Evolutionary conservation across 2,113 vertebrate genomes (phyloP).

Genomic region (Apteryx owenii): DNA sequence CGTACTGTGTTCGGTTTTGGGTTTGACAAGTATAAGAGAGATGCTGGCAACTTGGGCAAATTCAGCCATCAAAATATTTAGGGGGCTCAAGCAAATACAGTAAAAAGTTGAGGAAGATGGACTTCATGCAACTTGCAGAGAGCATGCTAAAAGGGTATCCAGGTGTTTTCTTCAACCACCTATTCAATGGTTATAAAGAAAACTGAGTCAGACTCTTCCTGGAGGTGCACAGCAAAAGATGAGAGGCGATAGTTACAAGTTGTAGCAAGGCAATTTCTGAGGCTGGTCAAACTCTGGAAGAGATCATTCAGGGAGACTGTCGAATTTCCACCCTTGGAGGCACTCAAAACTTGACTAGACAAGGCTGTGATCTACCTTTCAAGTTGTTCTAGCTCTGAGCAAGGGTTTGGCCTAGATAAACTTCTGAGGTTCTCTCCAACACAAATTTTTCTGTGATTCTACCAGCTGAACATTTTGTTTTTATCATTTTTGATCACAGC

Average conservation of each 20-base stretch:
- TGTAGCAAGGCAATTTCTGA: background rate
- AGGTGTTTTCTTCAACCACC: background rate
- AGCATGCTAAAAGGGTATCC: background rate
- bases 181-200: background rate
- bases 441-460: background rate
- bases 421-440: background rate
- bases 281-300: background rate
- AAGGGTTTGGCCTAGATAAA: background rate
- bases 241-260: background rate
- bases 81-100: background rate
- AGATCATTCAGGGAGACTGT: background rate
- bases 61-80: background rate
- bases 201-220: background rate
- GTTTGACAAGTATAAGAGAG: background rate
- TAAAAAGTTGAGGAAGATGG: background rate
- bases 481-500: background rate
- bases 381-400: background rate
- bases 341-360: background rate
- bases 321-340: background rate
- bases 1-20: background rate
- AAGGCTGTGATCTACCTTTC: background rate
- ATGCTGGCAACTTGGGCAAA: background rate
- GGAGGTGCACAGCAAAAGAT: background rate
- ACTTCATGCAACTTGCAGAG: background rate
- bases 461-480: background rate